Evolutionary conservation across 2,888 invertebrate genomes (phyloP).

Genomic region (Hyles lineata): DNA sequence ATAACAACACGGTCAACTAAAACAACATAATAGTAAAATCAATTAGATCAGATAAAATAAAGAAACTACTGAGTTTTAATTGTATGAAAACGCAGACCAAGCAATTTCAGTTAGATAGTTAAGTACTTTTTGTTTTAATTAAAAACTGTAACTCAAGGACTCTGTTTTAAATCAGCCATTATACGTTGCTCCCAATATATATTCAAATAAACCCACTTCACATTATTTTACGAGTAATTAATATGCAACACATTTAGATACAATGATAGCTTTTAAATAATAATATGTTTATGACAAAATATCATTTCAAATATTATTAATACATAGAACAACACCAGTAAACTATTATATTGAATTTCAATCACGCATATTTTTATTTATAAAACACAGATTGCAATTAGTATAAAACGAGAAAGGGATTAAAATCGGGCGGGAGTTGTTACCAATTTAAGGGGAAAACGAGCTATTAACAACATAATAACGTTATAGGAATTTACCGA

Average conservation of each 20-base stretch:
- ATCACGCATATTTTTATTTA: neutral
- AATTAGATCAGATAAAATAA: neutral
- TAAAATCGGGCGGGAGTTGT: constrained; percentile 8
- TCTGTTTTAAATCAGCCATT: neutral
- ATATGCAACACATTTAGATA: neutral
- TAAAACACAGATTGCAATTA: neutral
- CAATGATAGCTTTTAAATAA: no score
- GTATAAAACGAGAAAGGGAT: constrained; percentile 21
- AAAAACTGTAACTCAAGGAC: constrained; percentile 23
- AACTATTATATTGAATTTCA: neutral
- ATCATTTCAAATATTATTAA: no score
- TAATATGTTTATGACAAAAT: no score
- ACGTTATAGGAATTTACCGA: constrained; percentile 46
- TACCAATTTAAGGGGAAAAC: constrained; percentile 20
- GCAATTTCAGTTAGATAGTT: constrained; percentile 13
- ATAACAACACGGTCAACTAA: neutral
- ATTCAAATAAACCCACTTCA: neutral
- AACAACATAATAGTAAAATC: neutral
- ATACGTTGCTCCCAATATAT: neutral
- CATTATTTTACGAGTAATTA: neutral
- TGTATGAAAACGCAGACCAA: constrained; percentile 14
- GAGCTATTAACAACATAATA: constrained; percentile 27
- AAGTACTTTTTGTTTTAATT: constrained; percentile 18
- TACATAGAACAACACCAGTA: neutral
- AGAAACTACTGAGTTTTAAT: constrained; percentile 23